Conservation (phyloP, 2,797 vertebrate species). For the Myotis myotis region DNA sequence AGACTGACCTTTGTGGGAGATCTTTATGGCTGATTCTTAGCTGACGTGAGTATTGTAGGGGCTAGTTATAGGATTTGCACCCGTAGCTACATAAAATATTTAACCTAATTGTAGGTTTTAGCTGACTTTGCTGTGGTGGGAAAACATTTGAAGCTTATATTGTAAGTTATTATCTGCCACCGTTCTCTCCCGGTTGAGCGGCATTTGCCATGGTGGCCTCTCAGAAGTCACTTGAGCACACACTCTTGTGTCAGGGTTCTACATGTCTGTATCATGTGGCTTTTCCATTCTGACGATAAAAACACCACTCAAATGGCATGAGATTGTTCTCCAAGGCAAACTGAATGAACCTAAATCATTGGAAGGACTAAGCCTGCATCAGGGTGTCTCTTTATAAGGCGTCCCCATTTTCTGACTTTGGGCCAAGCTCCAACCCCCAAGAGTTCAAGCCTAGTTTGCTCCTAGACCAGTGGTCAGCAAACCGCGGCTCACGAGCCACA, state of each 20-base stretch:
- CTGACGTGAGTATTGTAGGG: background rate
- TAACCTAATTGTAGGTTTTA: background rate
- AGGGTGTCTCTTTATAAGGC: background rate
- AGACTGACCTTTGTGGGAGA: background rate
- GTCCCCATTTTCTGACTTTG: background rate
- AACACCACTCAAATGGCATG: background rate
- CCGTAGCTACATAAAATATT: background rate
- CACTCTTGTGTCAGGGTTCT: background rate
- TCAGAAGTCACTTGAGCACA: background rate
- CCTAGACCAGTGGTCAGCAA: background rate
- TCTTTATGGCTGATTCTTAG: background rate
- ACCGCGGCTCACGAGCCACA: too few species aligned
- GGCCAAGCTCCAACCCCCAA: rapidly evolving
- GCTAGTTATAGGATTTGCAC: background rate
- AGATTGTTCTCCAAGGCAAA: background rate
- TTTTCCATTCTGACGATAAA: background rate
- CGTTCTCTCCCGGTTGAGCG: background rate
- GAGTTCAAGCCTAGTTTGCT: background rate
- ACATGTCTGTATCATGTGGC: background rate
- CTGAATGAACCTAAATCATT: background rate
- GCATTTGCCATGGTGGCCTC: background rate
- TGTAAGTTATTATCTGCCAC: background rate
- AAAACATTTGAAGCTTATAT: background rate
- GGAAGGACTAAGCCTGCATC: background rate
- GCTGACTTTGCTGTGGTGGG: background rate